These are phyloP conservation scores for Lacerta bilineata DNA, from an alignment of 2,797 vertebrate species.

Conservation along the genomic window DNA sequence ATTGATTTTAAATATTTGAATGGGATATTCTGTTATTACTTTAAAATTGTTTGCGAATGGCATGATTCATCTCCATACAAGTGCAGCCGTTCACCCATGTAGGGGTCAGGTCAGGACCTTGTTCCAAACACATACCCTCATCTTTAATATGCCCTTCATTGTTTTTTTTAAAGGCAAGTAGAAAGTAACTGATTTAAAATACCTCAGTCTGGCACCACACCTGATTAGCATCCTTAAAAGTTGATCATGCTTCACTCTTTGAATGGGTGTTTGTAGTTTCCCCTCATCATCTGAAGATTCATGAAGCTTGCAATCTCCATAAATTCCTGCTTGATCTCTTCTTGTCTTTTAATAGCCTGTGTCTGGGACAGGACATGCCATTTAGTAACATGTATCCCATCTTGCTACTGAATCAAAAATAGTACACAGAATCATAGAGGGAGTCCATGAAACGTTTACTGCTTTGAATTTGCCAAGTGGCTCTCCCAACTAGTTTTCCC, in stretches of 20 bases:
- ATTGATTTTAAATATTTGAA: neutral
- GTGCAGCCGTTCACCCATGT: neutral
- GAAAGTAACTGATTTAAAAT: neutral
- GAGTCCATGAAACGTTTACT: slow-evolving; percentile 35
- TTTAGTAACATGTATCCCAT: slow-evolving; percentile 63
- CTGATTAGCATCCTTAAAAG: neutral
- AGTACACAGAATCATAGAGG: slow-evolving; percentile 63
- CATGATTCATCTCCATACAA: neutral
- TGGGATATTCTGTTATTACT: neutral
- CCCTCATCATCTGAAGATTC: neutral
- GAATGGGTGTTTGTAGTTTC: neutral
- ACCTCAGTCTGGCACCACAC: neutral
- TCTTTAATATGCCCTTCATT: neutral
- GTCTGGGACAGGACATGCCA: slow-evolving; percentile 34
- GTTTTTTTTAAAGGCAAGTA: neutral
- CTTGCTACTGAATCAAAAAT: slow-evolving; percentile 67
- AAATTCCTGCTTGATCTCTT: slow-evolving; percentile 52
- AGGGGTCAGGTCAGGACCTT: too few relatives aligned
- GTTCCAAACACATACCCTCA: too few relatives aligned
- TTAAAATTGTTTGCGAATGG: neutral
- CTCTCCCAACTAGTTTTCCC: neutral
- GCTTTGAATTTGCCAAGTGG: fast-evolving
- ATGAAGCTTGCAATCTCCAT: neutral
- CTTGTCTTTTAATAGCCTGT: slow-evolving; percentile 74
- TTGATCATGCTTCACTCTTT: neutral